phyloP scores from a whole-genome alignment of 23 tunicate genomes.

The Phallusia fumigata region DNA sequence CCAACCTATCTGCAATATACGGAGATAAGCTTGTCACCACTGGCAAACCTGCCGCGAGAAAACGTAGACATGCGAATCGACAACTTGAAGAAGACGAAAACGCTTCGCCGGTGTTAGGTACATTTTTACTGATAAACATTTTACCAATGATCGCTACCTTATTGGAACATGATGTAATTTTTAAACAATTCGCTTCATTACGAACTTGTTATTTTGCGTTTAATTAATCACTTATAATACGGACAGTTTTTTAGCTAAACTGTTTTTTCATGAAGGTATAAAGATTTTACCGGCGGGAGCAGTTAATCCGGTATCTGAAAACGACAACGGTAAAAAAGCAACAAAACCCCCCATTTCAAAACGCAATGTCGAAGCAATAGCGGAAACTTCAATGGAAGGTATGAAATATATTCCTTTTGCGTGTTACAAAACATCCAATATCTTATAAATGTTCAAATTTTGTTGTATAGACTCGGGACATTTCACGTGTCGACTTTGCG shows the following conservation, averaged over 20 bases:
- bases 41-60: neutral
- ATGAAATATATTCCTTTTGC: neutral
- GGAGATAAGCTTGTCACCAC: neutral
- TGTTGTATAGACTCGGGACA: neutral
- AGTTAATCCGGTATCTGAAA: neutral
- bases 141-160: too few species aligned
- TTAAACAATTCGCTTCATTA: too few species aligned
- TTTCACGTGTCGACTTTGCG: slow-evolving; percentile 65
- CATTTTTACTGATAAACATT: too few species aligned
- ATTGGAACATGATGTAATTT: too few species aligned
- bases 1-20: too few species aligned
- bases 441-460: neutral
- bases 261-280: neutral
- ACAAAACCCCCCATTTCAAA: neutral
- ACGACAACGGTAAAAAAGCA: too few species aligned
- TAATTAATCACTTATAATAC: too few species aligned
- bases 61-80: neutral
- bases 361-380: neutral
- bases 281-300: neutral
- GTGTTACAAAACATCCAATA: neutral
- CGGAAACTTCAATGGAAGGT: neutral
- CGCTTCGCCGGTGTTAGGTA: slow-evolving; percentile 10
- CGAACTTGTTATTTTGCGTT: too few species aligned
- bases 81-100: slow-evolving; percentile 1
- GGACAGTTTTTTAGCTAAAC: neutral